phyloP scores from a whole-genome alignment of 2,113 vertebrate species.

The Damaliscus lunatus region DNA sequence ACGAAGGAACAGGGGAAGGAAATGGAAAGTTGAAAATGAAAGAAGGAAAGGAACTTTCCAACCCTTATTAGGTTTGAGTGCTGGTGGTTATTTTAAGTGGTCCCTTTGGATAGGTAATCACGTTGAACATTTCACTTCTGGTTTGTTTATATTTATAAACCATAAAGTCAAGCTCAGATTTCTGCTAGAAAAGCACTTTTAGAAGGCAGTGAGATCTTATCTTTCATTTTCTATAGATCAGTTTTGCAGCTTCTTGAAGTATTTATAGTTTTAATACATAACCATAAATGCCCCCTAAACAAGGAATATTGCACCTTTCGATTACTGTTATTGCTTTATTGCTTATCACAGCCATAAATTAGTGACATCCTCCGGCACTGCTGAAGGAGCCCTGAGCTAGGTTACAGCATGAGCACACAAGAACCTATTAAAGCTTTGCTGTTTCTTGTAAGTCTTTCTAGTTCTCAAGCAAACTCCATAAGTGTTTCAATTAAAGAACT shows the following conservation, averaged over 20 bases:
- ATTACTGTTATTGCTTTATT: constrained; percentile 85
- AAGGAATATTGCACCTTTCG: constrained; percentile 80
- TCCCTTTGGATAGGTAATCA: constrained; percentile 7
- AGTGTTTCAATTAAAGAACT: constrained; percentile 84
- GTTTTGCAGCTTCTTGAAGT: constrained; percentile 71
- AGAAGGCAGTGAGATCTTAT: constrained; percentile 66
- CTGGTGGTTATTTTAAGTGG: background rate
- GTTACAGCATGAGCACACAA: constrained; percentile 75
- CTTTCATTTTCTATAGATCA: constrained; percentile 75
- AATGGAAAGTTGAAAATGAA: background rate
- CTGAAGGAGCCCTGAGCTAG: constrained; percentile 71
- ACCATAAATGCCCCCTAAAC: constrained; percentile 83
- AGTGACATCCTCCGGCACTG: constrained; percentile 75
- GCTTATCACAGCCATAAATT: constrained; percentile 81
- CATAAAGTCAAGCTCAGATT: constrained; percentile 36
- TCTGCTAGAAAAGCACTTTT: constrained; percentile 63
- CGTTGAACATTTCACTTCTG: background rate
- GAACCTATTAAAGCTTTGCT: constrained; percentile 77
- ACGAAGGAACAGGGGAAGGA: background rate
- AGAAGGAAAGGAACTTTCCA: background rate
- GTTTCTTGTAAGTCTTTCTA: constrained; percentile 81
- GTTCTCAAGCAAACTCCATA: constrained; percentile 77
- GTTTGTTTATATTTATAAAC: constrained; percentile 63
- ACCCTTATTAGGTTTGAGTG: background rate
- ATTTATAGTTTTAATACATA: constrained; percentile 85